Evolutionary conservation across 2,797 vertebrate genomes (phyloP).

Genomic region (Halcyon leucocephala): DNA sequence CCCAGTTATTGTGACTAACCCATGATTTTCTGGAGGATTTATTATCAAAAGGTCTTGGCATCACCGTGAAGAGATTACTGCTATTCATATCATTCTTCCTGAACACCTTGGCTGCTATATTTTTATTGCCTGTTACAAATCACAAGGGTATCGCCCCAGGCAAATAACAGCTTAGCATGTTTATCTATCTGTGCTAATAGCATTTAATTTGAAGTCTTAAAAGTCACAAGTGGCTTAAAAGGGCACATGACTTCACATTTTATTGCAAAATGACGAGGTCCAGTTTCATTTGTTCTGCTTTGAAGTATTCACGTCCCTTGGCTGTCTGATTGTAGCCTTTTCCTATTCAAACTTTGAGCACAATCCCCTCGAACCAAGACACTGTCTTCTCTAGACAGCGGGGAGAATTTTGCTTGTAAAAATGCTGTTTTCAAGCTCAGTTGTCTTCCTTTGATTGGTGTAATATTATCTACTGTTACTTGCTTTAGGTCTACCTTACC

Average conservation of each 20-base stretch:
- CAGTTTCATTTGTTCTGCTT: constrained; percentile 68
- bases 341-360: constrained; percentile 52
- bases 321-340: constrained; percentile 38
- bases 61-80: constrained; percentile 44
- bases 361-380: constrained; percentile 35
- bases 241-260: constrained; percentile 68
- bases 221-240: constrained; percentile 81
- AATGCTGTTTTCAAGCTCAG: not conserved
- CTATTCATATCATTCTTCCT: not conserved
- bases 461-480: not conserved
- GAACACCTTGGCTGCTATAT: constrained; percentile 34
- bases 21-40: constrained; percentile 10
- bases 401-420: not conserved
- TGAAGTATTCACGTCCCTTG: constrained; percentile 67
- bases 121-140: constrained; percentile 65
- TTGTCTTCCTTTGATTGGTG: not conserved
- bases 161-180: constrained; percentile 73
- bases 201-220: constrained; percentile 79
- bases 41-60: constrained; percentile 31
- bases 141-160: constrained; percentile 67
- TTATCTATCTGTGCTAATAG: constrained; percentile 79
- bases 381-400: constrained; percentile 18
- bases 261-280: constrained; percentile 73
- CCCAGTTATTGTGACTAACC: not conserved
- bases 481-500: not conserved